Evolutionary conservation across 1,140 invertebrate genomes (phyloP), one percentile per base, ranked within the genome.

Genomic region (Polypedilum pembai): DNA sequence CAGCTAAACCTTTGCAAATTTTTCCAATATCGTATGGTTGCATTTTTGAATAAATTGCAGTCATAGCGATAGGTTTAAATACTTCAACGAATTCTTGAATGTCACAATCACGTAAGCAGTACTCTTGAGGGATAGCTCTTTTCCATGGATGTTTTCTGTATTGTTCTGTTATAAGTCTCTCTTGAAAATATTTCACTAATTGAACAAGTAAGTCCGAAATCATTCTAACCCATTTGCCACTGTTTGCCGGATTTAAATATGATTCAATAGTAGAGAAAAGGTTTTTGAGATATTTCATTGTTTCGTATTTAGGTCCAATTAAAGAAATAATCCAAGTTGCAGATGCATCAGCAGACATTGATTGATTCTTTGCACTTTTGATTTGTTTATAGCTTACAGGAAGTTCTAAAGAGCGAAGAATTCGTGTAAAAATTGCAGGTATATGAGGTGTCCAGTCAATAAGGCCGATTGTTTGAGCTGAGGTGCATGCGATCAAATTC

Each of bases 171-270:
- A 88, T 84, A 1, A 91, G 75, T 75, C 90, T 83, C 24, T 83
- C 78, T 1, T 88, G 83, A 78, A 92, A 89, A 76, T 85, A 81
- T 74, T 80, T 78, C 21, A 86, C 80, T 8, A 93, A 81, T 78
- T 88, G 88, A 56, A 83, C 83, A 1, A 92, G 79, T 5, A 92
- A 79, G 56, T 90, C 86, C 73, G 85, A 85, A 0, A 92, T 82
- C 76, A 86, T 88, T 69, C 78, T 83, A 20, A 89, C 86, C 92
- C 94, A 96, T 24, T 85, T 83, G 10, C 95, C 94, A 75, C 83
- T 80, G 82, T 98, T 98, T 0, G 94, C 94, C 73, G 93, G 93
- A 84, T 98, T 92, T 78, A 91, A 90, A 83, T 94, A 98, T 8
- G 92, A 94, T 80, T 95, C 92, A 1, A 96, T 83, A 0, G 92